Conservation (phyloP, 2,888 invertebrate species). For the Parnassius glacialis region DNA sequence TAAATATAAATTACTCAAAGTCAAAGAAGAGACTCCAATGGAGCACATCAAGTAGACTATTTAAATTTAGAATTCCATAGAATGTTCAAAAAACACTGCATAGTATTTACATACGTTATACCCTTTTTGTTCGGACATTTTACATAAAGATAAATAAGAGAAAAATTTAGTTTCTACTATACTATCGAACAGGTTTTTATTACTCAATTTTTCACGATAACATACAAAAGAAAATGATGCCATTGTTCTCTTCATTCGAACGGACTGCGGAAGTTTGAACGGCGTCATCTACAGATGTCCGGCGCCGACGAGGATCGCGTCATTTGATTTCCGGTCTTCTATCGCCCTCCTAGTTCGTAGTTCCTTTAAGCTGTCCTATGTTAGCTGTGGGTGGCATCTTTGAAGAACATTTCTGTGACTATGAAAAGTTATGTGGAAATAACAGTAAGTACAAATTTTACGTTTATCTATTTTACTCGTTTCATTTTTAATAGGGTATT, state of each 20-base stretch:
- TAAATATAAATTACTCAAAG: too few species aligned
- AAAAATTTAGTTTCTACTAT: background rate
- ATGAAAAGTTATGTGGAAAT: background rate
- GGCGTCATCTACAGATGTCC: conserved; percentile 35
- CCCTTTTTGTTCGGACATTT: background rate
- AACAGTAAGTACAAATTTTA: too few species aligned
- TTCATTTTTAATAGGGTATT: too few species aligned
- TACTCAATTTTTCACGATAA: conserved; percentile 5
- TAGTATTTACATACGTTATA: too few species aligned
- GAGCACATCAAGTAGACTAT: too few species aligned
- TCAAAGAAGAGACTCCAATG: too few species aligned
- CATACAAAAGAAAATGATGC: conserved; percentile 4
- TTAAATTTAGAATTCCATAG: too few species aligned
- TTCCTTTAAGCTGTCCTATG: conserved; percentile 15
- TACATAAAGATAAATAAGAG: background rate
- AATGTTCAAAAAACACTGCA: too few species aligned
- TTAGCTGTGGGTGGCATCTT: conserved; percentile 1
- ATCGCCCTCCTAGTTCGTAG: conserved; percentile 20
- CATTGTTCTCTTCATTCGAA: conserved; percentile 10
- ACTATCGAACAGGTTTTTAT: background rate
- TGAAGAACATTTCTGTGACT: background rate
- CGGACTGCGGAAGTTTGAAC: conserved; percentile 24
- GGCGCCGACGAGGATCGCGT: conserved; percentile 34
- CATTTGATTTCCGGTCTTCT: conserved; percentile 39
- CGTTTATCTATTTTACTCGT: too few species aligned